phyloP scores from a whole-genome alignment of 2,888 invertebrate species.

The Drepanosiphum platanoidis region DNA sequence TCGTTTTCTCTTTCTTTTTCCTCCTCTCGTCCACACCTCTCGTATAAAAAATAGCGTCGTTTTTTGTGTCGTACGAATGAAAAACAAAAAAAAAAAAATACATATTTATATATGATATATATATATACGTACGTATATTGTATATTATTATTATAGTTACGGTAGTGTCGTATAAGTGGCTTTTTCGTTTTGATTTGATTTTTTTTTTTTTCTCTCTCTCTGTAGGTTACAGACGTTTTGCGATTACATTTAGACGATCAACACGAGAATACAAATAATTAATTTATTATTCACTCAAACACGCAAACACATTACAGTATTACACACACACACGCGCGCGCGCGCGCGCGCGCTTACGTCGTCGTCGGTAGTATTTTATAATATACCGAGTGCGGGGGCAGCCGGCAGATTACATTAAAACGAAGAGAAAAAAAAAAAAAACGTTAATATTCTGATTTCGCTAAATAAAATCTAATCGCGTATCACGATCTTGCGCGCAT shows the following conservation, averaged over 20 bases:
- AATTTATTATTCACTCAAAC: not conserved
- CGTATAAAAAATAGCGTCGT: not conserved
- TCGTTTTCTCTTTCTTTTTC: slow-evolving; percentile 7
- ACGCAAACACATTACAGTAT: not conserved
- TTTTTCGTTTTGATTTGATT: too few relatives aligned
- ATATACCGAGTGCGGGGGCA: too few relatives aligned
- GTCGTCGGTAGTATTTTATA: too few relatives aligned
- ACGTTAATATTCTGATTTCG: too few relatives aligned
- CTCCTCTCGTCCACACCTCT: not conserved
- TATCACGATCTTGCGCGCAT: too few relatives aligned
- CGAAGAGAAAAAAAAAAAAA: too few relatives aligned
- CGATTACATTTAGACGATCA: slow-evolving; percentile 29
- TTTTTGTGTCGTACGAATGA: slow-evolving; percentile 1
- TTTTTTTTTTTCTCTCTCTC: slow-evolving; percentile 4
- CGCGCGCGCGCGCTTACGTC: not conserved
- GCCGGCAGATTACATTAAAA: too few relatives aligned
- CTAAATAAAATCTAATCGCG: too few relatives aligned
- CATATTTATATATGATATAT: not conserved
- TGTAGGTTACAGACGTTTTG: slow-evolving; percentile 35
- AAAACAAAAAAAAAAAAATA: not conserved
- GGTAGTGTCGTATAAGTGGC: slow-evolving; percentile 10
- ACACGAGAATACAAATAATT: not conserved
- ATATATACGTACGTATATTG: not conserved
- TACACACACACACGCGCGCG: not conserved
- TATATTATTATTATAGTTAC: slow-evolving; percentile 21